Evolutionary conservation across 2,797 vertebrate species (phyloP), one percentile per base, ranked within the genome.

Genomic region (Sus cebifrons): DNA sequence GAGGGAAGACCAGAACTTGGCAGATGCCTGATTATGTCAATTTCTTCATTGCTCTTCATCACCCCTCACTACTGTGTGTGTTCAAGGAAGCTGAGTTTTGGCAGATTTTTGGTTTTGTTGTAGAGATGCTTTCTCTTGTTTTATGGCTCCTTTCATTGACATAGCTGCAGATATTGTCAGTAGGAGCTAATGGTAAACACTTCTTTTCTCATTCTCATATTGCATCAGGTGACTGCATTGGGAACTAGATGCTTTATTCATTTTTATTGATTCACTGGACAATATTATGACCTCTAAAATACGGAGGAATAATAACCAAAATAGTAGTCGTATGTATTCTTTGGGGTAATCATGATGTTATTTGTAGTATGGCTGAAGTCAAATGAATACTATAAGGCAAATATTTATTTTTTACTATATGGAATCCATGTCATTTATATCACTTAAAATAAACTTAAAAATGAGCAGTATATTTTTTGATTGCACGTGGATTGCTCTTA

Each of bases 361-460:
- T 77, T 62, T 54, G 23, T 71, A 93, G 68, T 77, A 20, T 75
- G 49, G 20, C 54, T 52, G 10, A 88, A 78, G 17, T 89, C 18
- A 95, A 29, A 23, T 71, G 25, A 25, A 79, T 86, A 77, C 73
- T 86, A 0, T 49, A 84, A 94, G 56, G 36, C 27, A 54, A n/a
- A 2, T 65, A 83, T 84, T 95, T 78, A 36, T 75, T 18, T 77
- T 95, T 73, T 21, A 15, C 9, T 20, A 36, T 82, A 88, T 21
- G 86, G 15, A 83, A 70, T 60, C 17, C 23, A 83, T 91, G 65
- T 20, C 60, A 86, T 73, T 84, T 94, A 27, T 67, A 67, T 93
- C 54, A 85, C 40, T 65, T 92, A 86, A 92, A 32, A 89, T 77
- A 67, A 94, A 89, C 8, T 78, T 68, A 36, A 11, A 78, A 90